These are phyloP conservation scores for Melinaea marsaeus DNA, from an alignment of 2,888 invertebrate genomes.

Conservation along the genomic window DNA sequence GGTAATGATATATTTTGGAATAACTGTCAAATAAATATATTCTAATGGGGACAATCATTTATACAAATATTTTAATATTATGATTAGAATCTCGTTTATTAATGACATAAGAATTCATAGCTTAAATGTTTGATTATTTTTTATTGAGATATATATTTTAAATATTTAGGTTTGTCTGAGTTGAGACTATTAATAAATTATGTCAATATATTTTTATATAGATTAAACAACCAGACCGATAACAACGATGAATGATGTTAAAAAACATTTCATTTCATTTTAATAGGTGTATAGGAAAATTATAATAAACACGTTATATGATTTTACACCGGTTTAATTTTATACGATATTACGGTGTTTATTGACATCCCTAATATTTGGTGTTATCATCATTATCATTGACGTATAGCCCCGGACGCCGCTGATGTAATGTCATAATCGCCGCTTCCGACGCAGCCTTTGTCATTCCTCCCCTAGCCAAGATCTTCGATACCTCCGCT, in stretches of 20 bases:
- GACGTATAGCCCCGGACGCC: constrained; percentile 47
- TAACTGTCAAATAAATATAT: constrained; percentile 16
- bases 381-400: constrained; percentile 38
- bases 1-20: constrained; percentile 16
- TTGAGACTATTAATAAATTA: too few species aligned
- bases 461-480: constrained; percentile 35
- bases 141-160: too few species aligned
- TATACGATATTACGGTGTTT: not conserved
- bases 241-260: too few species aligned
- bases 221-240: too few species aligned
- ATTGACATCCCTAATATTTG: constrained; percentile 21
- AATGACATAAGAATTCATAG: too few species aligned
- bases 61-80: constrained; percentile 9
- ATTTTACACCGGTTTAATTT: too few species aligned
- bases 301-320: too few species aligned
- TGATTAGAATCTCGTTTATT: not conserved
- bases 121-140: too few species aligned
- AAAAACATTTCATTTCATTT: too few species aligned
- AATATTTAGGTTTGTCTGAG: too few species aligned
- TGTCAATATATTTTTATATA: too few species aligned
- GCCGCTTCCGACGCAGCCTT: constrained; percentile 39
- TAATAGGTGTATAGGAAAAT: too few species aligned
- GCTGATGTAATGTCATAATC: constrained; percentile 43
- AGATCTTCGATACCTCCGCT: constrained; percentile 15
- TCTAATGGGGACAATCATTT: constrained; percentile 15